phyloP scores from a whole-genome alignment of 2,113 vertebrate genomes.

The Ondatra zibethicus region DNA sequence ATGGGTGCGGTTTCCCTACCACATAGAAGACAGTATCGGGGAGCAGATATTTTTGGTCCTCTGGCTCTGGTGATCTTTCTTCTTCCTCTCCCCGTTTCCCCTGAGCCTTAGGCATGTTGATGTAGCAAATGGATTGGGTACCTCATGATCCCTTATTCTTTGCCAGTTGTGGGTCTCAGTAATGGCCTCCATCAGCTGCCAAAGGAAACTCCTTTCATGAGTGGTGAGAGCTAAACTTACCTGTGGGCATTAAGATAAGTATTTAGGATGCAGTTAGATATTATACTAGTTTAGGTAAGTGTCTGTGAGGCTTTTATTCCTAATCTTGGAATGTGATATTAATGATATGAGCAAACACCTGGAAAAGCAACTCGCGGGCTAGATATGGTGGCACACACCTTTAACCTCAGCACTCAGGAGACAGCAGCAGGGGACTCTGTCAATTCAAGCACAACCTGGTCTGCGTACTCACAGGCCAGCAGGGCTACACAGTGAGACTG shows the following conservation, averaged over 20 bases:
- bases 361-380: neutral
- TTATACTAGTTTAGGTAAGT: neutral
- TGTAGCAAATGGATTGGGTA: neutral
- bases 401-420: neutral
- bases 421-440: too few species aligned
- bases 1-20: neutral
- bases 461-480: neutral
- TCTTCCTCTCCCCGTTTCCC: neutral
- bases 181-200: neutral
- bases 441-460: neutral
- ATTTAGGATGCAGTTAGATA: neutral
- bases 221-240: neutral
- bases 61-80: neutral
- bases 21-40: neutral
- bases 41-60: neutral
- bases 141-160: neutral
- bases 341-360: neutral
- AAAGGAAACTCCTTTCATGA: neutral
- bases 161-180: neutral
- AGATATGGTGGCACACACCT: neutral
- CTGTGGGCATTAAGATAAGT: neutral
- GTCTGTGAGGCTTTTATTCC: constrained; percentile 37
- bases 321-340: constrained; percentile 13
- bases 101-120: neutral
- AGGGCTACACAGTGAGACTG: neutral